A percentile compares a stretch with the other conserved stretches of the same genome.
These are phyloP conservation scores for Mellilla xanthometata DNA, from an alignment of 2,888 invertebrate genomes.

Conservation along the genomic window DNA sequence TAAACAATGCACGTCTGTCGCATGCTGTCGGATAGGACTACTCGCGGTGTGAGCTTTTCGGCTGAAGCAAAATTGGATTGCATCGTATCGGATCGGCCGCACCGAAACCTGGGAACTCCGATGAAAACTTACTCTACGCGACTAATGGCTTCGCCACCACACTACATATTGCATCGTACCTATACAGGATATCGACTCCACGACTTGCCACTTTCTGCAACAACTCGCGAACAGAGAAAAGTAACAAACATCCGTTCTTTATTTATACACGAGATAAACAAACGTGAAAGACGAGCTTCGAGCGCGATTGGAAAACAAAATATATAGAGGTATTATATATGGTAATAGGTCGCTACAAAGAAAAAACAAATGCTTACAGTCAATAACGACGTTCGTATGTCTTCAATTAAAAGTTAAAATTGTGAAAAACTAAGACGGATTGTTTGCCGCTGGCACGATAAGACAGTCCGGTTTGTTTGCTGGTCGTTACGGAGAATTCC, in stretches of 20 bases:
- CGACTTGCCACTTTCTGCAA: constrained; percentile 24
- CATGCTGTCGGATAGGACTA: too few relatives aligned
- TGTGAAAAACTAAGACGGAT: constrained; percentile 32
- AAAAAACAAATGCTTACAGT: constrained; percentile 1
- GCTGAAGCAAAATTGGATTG: constrained; percentile 67
- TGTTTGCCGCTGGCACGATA: constrained; percentile 27
- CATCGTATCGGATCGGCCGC: constrained; percentile 51
- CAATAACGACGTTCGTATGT: constrained; percentile 39
- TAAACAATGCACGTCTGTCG: constrained; percentile 54
- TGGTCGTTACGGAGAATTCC: constrained; percentile 11
- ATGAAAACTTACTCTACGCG: constrained; percentile 52
- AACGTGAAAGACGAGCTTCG: constrained; percentile 23
- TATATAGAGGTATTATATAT: too few relatives aligned
- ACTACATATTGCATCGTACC: constrained; percentile 22
- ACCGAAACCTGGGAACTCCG: constrained; percentile 47
- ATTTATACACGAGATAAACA: constrained; percentile 29
- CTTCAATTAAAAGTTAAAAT: constrained; percentile 48
- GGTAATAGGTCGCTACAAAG: too few relatives aligned
- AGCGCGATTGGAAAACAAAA: constrained; percentile 4
- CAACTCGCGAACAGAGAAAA: constrained; percentile 17
- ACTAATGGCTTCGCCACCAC: constrained; percentile 34
- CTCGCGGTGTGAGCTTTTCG: constrained; percentile 51
- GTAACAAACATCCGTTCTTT: constrained; percentile 26
- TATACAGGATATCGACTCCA: constrained; percentile 27
- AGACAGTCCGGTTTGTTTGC: constrained; percentile 37